phyloP scores from a whole-genome alignment of 2,797 vertebrate species.

The Serranus cabrilla region DNA sequence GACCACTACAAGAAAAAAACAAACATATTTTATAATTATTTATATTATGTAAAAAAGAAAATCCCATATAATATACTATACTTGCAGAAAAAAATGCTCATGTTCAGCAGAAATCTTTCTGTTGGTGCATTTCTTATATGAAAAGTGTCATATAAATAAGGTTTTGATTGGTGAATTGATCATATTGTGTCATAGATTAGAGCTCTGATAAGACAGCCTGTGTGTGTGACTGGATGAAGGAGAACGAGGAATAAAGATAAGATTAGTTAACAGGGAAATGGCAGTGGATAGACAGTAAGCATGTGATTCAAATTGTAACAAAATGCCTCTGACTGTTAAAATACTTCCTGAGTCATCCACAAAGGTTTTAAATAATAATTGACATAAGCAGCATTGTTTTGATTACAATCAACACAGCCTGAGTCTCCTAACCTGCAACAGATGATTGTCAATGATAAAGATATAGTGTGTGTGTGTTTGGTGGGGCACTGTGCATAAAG shows the following conservation, averaged over 20 bases:
- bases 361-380: background rate
- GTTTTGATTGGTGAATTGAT: background rate
- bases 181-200: background rate
- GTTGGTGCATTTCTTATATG: background rate
- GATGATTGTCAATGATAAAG: background rate
- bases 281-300: background rate
- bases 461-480: slow-evolving; percentile 21
- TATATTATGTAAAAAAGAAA: no score
- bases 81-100: background rate
- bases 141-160: background rate
- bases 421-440: background rate
- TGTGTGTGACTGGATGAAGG: background rate
- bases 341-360: background rate
- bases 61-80: no score
- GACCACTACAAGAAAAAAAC: no score
- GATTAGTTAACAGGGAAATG: background rate
- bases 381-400: background rate
- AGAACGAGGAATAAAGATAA: background rate
- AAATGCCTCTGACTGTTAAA: background rate
- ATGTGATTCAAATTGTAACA: background rate
- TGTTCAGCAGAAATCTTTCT: background rate
- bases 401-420: background rate
- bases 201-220: background rate
- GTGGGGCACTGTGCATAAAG: slow-evolving; percentile 30
- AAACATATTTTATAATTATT: no score